Conservation (phyloP, 2,797 vertebrate genomes). For the Bradypodion pumilum region DNA sequence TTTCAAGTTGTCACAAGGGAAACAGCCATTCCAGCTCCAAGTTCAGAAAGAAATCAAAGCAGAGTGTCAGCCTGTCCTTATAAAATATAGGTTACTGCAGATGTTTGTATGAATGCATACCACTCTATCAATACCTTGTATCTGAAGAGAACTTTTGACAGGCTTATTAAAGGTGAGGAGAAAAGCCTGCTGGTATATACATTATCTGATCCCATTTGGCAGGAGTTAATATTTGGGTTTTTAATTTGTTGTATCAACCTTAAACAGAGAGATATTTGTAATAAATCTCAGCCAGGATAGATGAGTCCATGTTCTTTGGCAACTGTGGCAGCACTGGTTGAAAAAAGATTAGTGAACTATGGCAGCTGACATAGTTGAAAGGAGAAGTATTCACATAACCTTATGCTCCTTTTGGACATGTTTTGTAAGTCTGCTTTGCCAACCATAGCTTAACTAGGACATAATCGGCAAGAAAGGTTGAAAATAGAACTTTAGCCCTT, state of each 20-base stretch:
- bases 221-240: background rate
- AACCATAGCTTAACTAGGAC: background rate
- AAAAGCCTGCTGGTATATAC: background rate
- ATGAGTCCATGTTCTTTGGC: background rate
- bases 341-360: background rate
- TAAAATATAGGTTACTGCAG: background rate
- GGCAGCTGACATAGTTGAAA: background rate
- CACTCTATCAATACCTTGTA: constrained; percentile 13
- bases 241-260: background rate
- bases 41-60: constrained; percentile 26
- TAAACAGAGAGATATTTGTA: background rate
- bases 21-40: constrained; percentile 17
- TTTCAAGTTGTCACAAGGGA: constrained; percentile 8
- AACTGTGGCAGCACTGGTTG: background rate
- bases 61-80: constrained; percentile 4
- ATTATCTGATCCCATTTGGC: background rate
- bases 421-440: background rate
- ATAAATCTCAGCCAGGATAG: background rate
- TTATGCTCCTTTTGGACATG: background rate
- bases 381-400: background rate
- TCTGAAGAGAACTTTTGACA: constrained; percentile 16
- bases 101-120: background rate
- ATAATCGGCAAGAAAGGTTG: background rate
- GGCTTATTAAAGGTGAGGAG: constrained; percentile 8
- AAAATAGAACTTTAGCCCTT: background rate